These are phyloP conservation scores for Andinoacara biseriatus DNA, from an alignment of 2,113 vertebrate genomes.

Conservation along the genomic window DNA sequence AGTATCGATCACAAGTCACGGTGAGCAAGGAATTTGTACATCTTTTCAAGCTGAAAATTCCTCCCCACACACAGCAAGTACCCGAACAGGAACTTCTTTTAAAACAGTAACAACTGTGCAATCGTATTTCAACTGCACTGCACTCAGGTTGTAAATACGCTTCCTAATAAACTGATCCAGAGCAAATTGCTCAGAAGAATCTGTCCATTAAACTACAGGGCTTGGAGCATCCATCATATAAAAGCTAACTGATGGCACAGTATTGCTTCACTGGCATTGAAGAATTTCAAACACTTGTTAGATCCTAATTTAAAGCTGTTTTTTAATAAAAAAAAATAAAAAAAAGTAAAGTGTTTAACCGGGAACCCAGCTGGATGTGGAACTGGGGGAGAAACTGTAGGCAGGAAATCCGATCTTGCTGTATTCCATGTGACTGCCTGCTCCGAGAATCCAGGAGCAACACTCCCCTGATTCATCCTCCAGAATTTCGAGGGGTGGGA, in stretches of 20 bases:
- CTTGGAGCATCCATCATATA: constrained; percentile 39
- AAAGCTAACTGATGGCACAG: background rate
- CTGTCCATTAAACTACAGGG: constrained; percentile 9
- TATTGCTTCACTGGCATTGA: background rate
- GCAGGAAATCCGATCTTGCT: constrained; percentile 74
- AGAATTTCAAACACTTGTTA: constrained; percentile 11
- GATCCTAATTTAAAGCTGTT: constrained; percentile 27
- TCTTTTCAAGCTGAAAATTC: background rate
- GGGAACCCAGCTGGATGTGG: constrained; percentile 52
- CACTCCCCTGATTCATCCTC: constrained; percentile 68
- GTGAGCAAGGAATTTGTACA: background rate
- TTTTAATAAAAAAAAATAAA: background rate
- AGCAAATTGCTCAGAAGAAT: background rate
- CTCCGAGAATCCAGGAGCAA: constrained; percentile 61
- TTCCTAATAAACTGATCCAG: constrained; percentile 9
- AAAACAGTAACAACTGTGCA: background rate
- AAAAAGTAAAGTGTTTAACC: constrained; percentile 46
- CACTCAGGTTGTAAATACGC: background rate
- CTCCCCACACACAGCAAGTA: background rate
- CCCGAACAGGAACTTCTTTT: background rate
- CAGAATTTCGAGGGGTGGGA: constrained; percentile 35
- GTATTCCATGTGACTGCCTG: constrained; percentile 70
- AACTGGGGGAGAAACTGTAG: constrained; percentile 24
- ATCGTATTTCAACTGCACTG: background rate
- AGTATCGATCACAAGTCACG: background rate